Base-by-base conservation (phyloP, 2,888 invertebrate species). In the Allacma fusca region DNA sequence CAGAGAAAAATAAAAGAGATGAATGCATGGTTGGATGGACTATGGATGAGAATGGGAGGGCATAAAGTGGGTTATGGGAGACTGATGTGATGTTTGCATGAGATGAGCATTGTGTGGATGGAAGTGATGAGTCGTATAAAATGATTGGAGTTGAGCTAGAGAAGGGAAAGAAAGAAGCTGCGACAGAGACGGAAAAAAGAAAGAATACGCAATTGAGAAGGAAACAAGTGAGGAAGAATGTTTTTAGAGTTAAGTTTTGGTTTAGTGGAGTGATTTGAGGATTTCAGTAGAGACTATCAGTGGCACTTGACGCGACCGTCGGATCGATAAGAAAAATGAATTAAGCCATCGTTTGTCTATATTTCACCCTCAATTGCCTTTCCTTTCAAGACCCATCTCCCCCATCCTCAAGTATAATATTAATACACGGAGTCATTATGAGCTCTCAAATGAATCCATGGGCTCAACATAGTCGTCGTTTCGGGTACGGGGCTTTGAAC, bases 401-500 rank as follows among this genome's bases (percentile, higher is more conserved):
- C 44, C 71, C 76, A 77, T 79, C 78, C 68, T 75, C 75, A 70
- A 75, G 79, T 77, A 69, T 80, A 77, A 81, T 81, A 81, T 80
- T 82, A 81, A 80, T 83, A 83, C 80, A 81, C 79, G 75, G 80
- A 81, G 83, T 85, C 83, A 85, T 85, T 84, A 85, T 84, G 82
- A 84, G 83, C 82, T 81, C 83, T 84, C 83, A 84, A 84, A 84
- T 84, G 84, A 85, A 85, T 85, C 84, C 80, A 83, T 83, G 82
- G 80, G 80, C 71, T 34, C 65, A 73, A 73, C 73, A 73, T 72
- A 72, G 75, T 68, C 71, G 65, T 73, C 72, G 43, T 57, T 69
- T 29, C 28, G 77, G 7, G 72, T 19, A 29, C 57, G 76, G 73
- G 57, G 64, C 34, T 67, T 21, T 67, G 29, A 28, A 67, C 67